Evolutionary conservation across 2,113 vertebrate genomes (phyloP), one percentile per base, ranked within the genome.

Genomic region (Arvicanthis niloticus): DNA sequence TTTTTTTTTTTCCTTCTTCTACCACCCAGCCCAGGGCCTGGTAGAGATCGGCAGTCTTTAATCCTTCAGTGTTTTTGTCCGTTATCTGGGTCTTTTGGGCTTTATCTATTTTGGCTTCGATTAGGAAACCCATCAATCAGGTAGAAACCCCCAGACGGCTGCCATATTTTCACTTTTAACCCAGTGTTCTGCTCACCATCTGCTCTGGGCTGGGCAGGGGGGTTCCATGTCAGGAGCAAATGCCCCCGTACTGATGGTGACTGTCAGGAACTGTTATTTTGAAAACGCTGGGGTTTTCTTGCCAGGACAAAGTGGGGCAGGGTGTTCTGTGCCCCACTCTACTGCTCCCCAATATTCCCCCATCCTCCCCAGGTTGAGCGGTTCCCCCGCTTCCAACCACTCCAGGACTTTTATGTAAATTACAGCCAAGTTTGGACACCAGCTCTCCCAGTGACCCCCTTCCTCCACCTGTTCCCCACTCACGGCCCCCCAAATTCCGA

Each of bases 361-460:
- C 97, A 45, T 19, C 58, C 26, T 62, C 58, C 98, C 96, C 91
- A 34, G 97, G 98, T 29, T 60, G 56, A 98, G 97, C 97, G 98
- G 17, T 96, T 98, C 97, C 51, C 51, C 98, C 93, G 93, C 97
- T 98, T 98, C 98, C 98, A 97, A 93, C 97, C 60, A 94, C 97
- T 95, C 98, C 98, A 97, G 96, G 97, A 98, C 92, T 97, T 98
- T 98, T 96, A 95, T 97, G 91, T 98, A 97, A 98, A 97, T 97
- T 82, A 96, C 98, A 96, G 88, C 97, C 92, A 95, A 8, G 80
- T 97, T 97, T 96, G 97, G 97, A 97, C 98, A 97, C 97, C 97
- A 97, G 94, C 95, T 98, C 97, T 93, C 94, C 91, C 88, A 89
- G 96, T 73, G 72, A 37, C 22, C 45, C 60, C 96, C 68, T 7